A percentile compares a stretch with the other conserved stretches of the same genome.
These are phyloP conservation scores for Notamacropus eugenii DNA, from an alignment of 2,797 vertebrate species.

Conservation along the genomic window DNA sequence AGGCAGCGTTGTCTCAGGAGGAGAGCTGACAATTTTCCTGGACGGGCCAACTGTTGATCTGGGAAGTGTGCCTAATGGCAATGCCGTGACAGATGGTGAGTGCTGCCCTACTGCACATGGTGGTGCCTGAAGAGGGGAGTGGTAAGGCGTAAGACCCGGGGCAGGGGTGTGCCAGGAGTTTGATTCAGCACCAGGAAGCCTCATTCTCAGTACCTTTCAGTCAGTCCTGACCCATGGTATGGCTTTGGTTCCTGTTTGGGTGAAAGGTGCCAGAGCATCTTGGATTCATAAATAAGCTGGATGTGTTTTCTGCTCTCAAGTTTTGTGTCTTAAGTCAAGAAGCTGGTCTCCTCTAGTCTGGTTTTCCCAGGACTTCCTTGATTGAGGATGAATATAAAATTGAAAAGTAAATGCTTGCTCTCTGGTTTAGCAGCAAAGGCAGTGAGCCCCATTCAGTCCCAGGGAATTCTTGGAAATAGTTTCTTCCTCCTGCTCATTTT, in stretches of 20 bases:
- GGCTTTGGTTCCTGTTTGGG: slow-evolving; percentile 7
- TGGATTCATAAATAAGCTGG: neutral
- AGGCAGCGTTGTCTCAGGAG: slow-evolving; percentile 93
- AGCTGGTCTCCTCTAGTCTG: neutral
- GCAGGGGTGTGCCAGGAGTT: slow-evolving; percentile 16
- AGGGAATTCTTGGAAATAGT: slow-evolving; percentile 48
- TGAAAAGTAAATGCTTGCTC: slow-evolving; percentile 23
- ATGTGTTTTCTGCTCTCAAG: neutral
- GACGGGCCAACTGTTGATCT: slow-evolving; percentile 95
- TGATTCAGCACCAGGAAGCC: neutral
- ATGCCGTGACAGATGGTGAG: slow-evolving; percentile 92
- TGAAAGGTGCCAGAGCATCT: neutral
- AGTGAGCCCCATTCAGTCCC: slow-evolving; percentile 47
- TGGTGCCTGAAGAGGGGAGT: slow-evolving; percentile 13
- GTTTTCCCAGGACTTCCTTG: slow-evolving; percentile 48
- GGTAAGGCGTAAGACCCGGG: neutral
- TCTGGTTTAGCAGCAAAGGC: slow-evolving; percentile 52
- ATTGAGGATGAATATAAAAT: slow-evolving; percentile 52
- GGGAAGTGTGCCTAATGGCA: slow-evolving; percentile 93
- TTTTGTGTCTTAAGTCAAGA: slow-evolving; percentile 13
- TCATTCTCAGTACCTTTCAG: neutral
- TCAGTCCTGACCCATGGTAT: neutral
- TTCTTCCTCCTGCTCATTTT: slow-evolving; percentile 19
- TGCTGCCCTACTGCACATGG: slow-evolving; percentile 66
- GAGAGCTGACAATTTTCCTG: slow-evolving; percentile 96